Conservation (phyloP, 92 coral and sea anemone genomes). For the Porites lobata region DNA sequence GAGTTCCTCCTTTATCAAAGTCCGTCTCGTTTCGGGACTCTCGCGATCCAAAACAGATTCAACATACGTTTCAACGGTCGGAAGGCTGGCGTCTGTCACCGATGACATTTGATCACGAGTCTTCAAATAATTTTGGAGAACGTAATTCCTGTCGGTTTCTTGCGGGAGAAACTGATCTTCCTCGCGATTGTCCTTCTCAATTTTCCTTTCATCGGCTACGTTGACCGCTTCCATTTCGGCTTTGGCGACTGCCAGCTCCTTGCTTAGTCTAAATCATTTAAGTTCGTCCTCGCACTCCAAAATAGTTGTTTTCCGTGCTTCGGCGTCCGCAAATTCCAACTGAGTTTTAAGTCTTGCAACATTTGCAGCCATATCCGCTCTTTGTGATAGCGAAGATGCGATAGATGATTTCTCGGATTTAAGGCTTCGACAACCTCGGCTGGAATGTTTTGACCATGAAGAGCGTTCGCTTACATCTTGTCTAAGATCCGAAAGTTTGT, state of each 20-base stretch:
- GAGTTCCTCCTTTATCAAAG: neutral
- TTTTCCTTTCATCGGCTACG: conserved; percentile 10
- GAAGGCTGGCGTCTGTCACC: neutral
- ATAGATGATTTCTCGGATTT: conserved; percentile 10
- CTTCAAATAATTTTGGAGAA: conserved; percentile 22
- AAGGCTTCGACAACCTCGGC: neutral
- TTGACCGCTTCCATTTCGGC: conserved; percentile 36
- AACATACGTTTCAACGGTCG: neutral
- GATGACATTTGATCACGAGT: conserved; percentile 9
- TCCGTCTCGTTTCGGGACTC: neutral
- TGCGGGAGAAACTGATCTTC: neutral
- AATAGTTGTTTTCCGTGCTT: conserved; percentile 19
- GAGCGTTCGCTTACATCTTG: conserved; percentile 11
- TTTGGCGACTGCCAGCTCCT: conserved; percentile 34
- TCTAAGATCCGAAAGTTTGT: neutral
- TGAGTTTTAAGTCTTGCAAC: conserved; percentile 34
- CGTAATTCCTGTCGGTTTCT: conserved; percentile 22
- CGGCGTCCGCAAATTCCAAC: conserved; percentile 36
- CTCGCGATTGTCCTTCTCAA: neutral
- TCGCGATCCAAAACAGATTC: neutral
- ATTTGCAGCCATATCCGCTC: conserved; percentile 26
- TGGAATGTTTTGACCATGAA: conserved; percentile 10
- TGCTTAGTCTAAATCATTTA: conserved; percentile 15
- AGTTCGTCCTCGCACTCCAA: conserved; percentile 33
- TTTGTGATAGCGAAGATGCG: conserved; percentile 5